phyloP scores from a whole-genome alignment of 2,113 vertebrate species.

The Balaenoptera acutorostrata region DNA sequence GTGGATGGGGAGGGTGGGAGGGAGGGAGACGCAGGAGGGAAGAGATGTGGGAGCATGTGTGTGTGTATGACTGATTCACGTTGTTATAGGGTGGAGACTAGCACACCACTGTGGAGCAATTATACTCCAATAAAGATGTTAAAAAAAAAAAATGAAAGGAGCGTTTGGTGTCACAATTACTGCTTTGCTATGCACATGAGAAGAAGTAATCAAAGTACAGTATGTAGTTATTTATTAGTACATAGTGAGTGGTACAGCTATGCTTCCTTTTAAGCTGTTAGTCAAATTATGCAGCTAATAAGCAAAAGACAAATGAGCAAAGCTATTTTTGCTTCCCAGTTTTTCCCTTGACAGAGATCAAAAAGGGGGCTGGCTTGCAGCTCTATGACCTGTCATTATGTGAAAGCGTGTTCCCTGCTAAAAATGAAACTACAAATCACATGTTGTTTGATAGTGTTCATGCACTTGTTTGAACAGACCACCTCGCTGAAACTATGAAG shows the following conservation, averaged over 20 bases:
- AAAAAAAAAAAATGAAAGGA: not conserved
- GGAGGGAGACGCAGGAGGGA: no score
- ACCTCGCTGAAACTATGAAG: not conserved
- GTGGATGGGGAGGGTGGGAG: no score
- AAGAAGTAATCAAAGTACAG: not conserved
- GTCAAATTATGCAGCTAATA: conserved; percentile 29
- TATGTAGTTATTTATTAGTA: not conserved
- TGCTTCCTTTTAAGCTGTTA: conserved; percentile 36
- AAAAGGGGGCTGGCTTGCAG: conserved; percentile 24
- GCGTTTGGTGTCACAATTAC: not conserved
- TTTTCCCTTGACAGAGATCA: conserved; percentile 50
- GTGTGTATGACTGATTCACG: no score
- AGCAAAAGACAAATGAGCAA: conserved; percentile 41
- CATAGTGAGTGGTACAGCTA: not conserved
- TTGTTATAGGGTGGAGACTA: no score
- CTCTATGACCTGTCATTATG: conserved; percentile 27
- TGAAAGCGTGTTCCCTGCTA: conserved; percentile 29
- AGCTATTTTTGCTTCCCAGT: not conserved
- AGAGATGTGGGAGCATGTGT: no score
- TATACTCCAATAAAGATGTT: no score
- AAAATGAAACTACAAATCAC: conserved; percentile 47
- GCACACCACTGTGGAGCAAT: no score
- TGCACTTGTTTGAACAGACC: conserved; percentile 37
- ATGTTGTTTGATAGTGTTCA: not conserved
- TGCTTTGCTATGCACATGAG: not conserved